Conservation (phyloP, 2,797 vertebrate species). For the Myotis findleyi region DNA sequence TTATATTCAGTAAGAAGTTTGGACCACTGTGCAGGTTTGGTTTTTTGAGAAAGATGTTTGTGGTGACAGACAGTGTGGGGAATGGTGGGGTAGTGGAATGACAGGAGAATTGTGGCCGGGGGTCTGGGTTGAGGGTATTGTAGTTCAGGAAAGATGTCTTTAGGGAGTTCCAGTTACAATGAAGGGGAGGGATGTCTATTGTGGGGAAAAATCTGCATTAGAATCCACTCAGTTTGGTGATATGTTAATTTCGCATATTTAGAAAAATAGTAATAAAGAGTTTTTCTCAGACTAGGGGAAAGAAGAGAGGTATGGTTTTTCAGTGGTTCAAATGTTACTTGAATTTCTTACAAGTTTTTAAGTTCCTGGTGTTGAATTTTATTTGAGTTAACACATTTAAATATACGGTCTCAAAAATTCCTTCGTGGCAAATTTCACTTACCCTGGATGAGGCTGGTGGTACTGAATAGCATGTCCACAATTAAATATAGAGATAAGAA, state of each 20-base stretch:
- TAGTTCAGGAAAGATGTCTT: background rate
- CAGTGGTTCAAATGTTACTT: background rate
- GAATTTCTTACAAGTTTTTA: background rate
- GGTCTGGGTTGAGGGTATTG: background rate
- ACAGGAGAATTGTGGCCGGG: background rate
- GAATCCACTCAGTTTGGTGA: background rate
- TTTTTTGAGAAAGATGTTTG: background rate
- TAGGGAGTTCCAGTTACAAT: background rate
- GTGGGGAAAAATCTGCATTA: background rate
- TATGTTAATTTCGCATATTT: background rate
- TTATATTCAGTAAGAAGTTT: background rate
- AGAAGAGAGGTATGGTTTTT: conserved; percentile 4
- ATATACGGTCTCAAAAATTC: background rate
- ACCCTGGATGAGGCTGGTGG: background rate
- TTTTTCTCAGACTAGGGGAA: background rate
- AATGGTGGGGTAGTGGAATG: background rate
- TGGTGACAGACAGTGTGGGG: background rate
- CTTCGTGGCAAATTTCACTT: background rate
- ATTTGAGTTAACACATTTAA: conserved; percentile 31
- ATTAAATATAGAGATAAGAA: background rate
- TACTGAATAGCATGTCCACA: background rate
- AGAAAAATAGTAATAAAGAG: background rate
- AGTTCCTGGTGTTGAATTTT: background rate
- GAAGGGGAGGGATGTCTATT: background rate
- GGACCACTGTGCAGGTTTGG: background rate